phyloP scores from a whole-genome alignment of 2,113 vertebrate genomes.

The rabbit (Oryctolagus cuniculus) region mOryCun1.1 NC_091441.1:62120501-62121000 shows the following conservation, averaged over 20 bases:
- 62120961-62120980: too few species aligned
- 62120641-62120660: not conserved
- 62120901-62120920: not conserved
- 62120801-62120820: not conserved
- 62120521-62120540: too few species aligned
- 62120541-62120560: too few species aligned
- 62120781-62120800: not conserved
- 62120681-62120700: not conserved
- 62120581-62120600: too few species aligned
- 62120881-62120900: not conserved
- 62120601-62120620: too few species aligned
- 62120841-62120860: fast-evolving
- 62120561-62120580: too few species aligned
- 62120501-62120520: too few species aligned
- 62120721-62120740: not conserved
- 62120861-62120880: not conserved
- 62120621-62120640: too few species aligned
- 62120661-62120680: conserved; percentile 34
- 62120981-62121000: not conserved
- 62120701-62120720: not conserved
- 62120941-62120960: not conserved
- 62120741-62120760: not conserved
- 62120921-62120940: not conserved
- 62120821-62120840: not conserved
- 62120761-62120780: not conserved